Evolutionary conservation across 2,113 vertebrate genomes (phyloP), one percentile per base, ranked within the genome.

Genomic region (Equus quagga): DNA sequence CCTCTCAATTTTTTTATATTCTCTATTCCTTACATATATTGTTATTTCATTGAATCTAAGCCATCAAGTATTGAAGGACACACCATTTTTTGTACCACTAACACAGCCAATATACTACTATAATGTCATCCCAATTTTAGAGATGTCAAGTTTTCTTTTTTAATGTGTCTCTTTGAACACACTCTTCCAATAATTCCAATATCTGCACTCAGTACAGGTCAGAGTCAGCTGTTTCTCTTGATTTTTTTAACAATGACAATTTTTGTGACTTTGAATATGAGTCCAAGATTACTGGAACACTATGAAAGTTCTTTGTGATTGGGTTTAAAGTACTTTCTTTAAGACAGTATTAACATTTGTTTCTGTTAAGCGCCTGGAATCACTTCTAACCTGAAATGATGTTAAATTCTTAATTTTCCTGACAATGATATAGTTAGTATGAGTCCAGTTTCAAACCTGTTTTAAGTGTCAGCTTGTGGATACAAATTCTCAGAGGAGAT

Each of bases 381-480:
- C 23, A 69, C 28, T 76, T 96, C 76, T 79, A 76, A 94, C 24
- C 67, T 91, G 24, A 89, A 67, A 44, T 17, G 12, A 90, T 12
- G 79, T 88, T 60, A 79, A 92, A 13, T 78, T 49, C 44, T 93
- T 94, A 49, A 6, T 46, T 95, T 95, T 80, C 65, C n/a, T 72
- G 41, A 86, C 13, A 56, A 54, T 3, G 13, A 54, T 10, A 49
- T 19, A 6, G 12, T 13, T 67, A 64, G 12, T 62, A n/a, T 26
- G 23, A 76, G 67, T 69, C 33, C 44, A 17, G 12, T 69, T 62
- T n/a, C 62, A 78, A 88, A 83, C 8, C 33, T 33, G 8, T 33
- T 69, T 73, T 51, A 73, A n/a, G 64, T 80, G 65, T 75, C 33
- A 78, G 54, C 36, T 64, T 83, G 36, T 46, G 8, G 31, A 86